Percentiles rank a stretch among this genome's conserved stretches.
These are phyloP conservation scores for Acrobasis repandana DNA, from an alignment of 2,888 invertebrate genomes.

Conservation along the genomic window DNA sequence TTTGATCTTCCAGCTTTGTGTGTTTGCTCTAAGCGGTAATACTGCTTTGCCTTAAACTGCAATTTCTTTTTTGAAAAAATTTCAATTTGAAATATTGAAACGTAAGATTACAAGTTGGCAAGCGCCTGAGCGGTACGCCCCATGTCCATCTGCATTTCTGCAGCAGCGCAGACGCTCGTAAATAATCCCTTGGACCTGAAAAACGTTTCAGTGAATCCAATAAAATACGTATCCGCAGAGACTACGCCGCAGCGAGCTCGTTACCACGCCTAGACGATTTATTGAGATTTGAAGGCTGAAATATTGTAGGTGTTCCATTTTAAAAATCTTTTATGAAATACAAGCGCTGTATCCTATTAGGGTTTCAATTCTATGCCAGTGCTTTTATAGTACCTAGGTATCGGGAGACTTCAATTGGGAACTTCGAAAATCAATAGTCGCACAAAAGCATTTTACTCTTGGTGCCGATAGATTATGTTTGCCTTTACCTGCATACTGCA, in stretches of 20 bases:
- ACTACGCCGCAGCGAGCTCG: slow-evolving; percentile 80
- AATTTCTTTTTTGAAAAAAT: slow-evolving; percentile 8
- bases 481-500: neutral
- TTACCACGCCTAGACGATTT: slow-evolving; percentile 82
- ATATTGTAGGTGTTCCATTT: slow-evolving; percentile 79
- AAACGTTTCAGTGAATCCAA: slow-evolving; percentile 83
- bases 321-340: slow-evolving; percentile 76
- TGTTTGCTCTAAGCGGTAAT: neutral
- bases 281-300: slow-evolving; percentile 82
- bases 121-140: slow-evolving; percentile 26
- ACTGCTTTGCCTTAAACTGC: neutral
- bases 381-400: slow-evolving; percentile 22
- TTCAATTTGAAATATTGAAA: slow-evolving; percentile 14
- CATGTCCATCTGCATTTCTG: slow-evolving; percentile 79
- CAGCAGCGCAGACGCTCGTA: slow-evolving; percentile 78
- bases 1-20: slow-evolving; percentile 17
- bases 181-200: slow-evolving; percentile 82
- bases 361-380: slow-evolving; percentile 29
- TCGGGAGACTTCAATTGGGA: slow-evolving; percentile 13
- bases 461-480: slow-evolving; percentile 1
- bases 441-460: slow-evolving; percentile 19
- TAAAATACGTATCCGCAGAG: slow-evolving; percentile 83
- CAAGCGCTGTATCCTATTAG: slow-evolving; percentile 35
- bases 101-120: slow-evolving; percentile 27
- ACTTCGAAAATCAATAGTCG: slow-evolving; percentile 19